A percentile compares a stretch with the other conserved stretches of the same genome.
Conservation (phyloP, 2,888 invertebrate species). For the Agrilus mali region DNA sequence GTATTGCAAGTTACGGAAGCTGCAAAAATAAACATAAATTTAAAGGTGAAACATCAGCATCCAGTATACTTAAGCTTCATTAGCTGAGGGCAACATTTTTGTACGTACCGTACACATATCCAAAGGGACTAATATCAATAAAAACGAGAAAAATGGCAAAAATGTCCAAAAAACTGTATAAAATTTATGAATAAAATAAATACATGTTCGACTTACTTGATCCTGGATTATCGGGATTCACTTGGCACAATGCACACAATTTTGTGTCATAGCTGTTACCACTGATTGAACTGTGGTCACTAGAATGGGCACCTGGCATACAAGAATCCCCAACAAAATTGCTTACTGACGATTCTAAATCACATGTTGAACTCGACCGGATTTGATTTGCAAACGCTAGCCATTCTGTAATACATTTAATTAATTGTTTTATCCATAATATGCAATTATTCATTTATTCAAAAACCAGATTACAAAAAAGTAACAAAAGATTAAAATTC, state of each 20-base stretch:
- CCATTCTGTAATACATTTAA: constrained; percentile 37
- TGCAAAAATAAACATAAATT: constrained; percentile 6
- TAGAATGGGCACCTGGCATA: constrained; percentile 46
- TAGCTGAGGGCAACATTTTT: too few species aligned
- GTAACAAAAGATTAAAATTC: too few species aligned
- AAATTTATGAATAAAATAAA: background rate
- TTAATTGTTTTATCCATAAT: background rate
- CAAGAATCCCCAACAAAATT: constrained; percentile 46
- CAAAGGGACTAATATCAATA: too few species aligned
- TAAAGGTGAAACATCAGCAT: background rate
- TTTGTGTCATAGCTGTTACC: constrained; percentile 18
- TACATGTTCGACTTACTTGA: constrained; percentile 7
- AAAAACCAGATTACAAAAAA: too few species aligned
- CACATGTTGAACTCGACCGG: constrained; percentile 38
- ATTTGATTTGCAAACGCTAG: constrained; percentile 46
- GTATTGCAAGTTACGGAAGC: constrained; percentile 34
- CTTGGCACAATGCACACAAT: constrained; percentile 25
- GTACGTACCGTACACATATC: too few species aligned
- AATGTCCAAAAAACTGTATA: constrained; percentile 1
- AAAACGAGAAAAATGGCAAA: too few species aligned
- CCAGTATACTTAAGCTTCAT: too few species aligned
- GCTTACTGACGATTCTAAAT: constrained; percentile 42
- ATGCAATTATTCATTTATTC: too few species aligned
- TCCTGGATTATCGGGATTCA: constrained; percentile 3
- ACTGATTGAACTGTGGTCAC: constrained; percentile 33